A percentile compares a stretch with the other conserved stretches of the same genome.
phyloP scores from a whole-genome alignment of 2,113 vertebrate species.

The Theristicus caerulescens region DNA sequence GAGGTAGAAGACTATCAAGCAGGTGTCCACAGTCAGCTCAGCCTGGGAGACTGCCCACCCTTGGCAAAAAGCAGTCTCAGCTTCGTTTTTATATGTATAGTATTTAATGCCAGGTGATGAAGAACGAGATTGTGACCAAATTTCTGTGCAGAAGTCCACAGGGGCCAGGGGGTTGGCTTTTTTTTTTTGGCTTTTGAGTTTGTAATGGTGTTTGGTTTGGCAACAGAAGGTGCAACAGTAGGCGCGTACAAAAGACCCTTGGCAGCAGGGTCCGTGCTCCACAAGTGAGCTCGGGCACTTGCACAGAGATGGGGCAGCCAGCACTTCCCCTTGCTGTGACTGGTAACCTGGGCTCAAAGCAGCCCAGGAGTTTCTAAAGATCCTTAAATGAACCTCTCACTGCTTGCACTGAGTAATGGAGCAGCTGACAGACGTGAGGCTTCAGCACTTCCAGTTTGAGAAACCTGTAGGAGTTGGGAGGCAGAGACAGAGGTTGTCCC shows the following conservation, averaged over 20 bases:
- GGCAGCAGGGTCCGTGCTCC: not conserved
- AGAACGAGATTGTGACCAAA: not conserved
- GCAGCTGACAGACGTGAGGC: not conserved
- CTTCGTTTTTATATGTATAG: not conserved
- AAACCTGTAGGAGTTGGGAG: not conserved
- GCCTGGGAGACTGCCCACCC: too few species aligned
- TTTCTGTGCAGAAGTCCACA: not conserved
- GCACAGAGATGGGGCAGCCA: fast-evolving
- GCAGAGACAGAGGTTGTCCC: not conserved
- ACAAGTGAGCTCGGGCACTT: not conserved
- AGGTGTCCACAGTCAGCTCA: not conserved
- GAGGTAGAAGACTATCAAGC: not conserved
- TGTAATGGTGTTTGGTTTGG: not conserved
- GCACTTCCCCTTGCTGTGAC: not conserved
- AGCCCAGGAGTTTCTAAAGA: not conserved
- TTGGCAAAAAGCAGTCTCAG: not conserved
- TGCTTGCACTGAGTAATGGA: not conserved
- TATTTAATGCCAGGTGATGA: not conserved
- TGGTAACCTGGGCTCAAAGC: not conserved
- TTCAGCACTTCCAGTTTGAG: not conserved
- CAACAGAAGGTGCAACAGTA: not conserved
- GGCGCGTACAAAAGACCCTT: too few species aligned
- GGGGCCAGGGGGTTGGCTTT: too few species aligned
- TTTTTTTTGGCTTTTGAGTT: not conserved
- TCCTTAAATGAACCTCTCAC: not conserved